These are phyloP conservation scores for Hymenochirus boettgeri DNA, from an alignment of 2,113 vertebrate genomes.

Conservation along the genomic window DNA sequence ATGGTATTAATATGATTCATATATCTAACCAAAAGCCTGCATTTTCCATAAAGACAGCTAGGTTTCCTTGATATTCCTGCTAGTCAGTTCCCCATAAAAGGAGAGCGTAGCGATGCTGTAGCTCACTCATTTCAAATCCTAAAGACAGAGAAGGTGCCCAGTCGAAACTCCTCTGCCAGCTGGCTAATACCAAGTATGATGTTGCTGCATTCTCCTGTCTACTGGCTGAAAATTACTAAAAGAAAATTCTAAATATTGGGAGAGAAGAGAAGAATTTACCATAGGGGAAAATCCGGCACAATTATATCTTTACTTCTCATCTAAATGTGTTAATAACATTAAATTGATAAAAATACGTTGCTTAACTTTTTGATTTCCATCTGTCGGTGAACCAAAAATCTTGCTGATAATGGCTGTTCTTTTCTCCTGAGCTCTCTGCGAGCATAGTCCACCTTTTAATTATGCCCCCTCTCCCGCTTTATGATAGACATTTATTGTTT, in stretches of 20 bases:
- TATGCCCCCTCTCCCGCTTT: too few relatives aligned
- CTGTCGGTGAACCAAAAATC: too few relatives aligned
- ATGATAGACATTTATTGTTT: too few relatives aligned
- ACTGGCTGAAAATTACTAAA: constrained; percentile 23
- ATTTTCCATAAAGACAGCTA: not conserved
- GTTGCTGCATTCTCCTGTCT: constrained; percentile 24
- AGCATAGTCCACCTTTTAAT: too few relatives aligned
- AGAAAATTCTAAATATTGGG: constrained; percentile 17
- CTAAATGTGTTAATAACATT: not conserved
- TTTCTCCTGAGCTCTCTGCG: too few relatives aligned
- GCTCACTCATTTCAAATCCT: not conserved
- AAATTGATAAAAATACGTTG: too few relatives aligned
- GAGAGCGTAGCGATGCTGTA: not conserved
- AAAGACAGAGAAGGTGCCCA: not conserved
- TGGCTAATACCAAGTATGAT: constrained; percentile 9
- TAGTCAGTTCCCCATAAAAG: not conserved
- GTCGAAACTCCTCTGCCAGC: constrained; percentile 20
- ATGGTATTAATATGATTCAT: not conserved
- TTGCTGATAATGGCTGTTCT: too few relatives aligned
- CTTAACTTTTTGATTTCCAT: too few relatives aligned
- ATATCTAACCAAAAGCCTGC: constrained; percentile 3
- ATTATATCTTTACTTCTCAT: constrained; percentile 1
- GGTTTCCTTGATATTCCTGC: not conserved
- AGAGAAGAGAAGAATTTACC: constrained; percentile 11
- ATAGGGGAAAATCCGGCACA: constrained; percentile 20